Base-by-base conservation (phyloP, 1,140 invertebrate species). In the Drusus annulatus region DNA sequence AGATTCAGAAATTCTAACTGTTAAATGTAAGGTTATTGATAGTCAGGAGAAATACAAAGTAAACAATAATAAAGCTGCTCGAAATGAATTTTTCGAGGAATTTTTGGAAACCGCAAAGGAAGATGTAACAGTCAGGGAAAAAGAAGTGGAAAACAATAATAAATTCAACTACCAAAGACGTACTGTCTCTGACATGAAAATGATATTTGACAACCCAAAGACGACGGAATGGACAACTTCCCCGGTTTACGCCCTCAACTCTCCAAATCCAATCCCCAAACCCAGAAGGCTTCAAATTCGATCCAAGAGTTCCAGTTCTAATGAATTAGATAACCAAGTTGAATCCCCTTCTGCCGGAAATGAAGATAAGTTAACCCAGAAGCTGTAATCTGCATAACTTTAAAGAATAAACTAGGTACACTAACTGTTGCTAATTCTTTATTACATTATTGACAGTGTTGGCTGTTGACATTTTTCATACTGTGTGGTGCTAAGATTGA, bases 231-330 rank as follows among this genome's bases (percentile, higher is more conserved):
- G 36, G 19, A 36, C 62, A 65, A 19, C 17, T 28, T 56, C 21
- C 16, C 58, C 45, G 1, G 62, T 62, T 56, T 31, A 73, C 28
- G 28, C 10, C 45, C 8, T 62, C 15, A 87, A 86, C 60, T 78
- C 76, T 52, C 89, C 89, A 79, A 90, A 90, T 85, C 89, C 89
- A 6, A 88, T 90, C 84, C 89, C 89, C 85, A 90, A 90, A 83
- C 89, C 89, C 19, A 86, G 88, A 83, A 86, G 89, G 81, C 87
- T 88, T 85, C 86, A 88, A 78, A 86, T 87, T 60, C 62, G 25
- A 56, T 87, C 85, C 3, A 86, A 81, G 71, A 85, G 86, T 56
- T 85, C 86, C 0, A 28, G 69, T 36, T 78, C 80, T 0, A 80
- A 28, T 52, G 83, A 82, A 28, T 84, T 78, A n/a, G 60, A 45